Base-by-base conservation (phyloP, 2,888 invertebrate species). In the Oegoconia quadripuncta region DNA sequence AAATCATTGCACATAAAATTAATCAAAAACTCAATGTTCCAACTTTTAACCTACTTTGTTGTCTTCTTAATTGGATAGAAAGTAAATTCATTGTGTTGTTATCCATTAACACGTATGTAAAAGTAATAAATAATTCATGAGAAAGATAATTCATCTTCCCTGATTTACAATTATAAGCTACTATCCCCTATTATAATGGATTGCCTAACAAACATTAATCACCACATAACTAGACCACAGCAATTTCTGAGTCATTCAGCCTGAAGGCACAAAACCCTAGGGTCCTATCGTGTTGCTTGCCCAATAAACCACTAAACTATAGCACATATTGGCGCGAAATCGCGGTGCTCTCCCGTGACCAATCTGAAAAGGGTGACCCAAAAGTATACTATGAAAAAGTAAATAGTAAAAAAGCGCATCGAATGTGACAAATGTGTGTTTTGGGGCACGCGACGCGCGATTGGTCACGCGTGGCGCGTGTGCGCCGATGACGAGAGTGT, bases 351-450 rank as follows among this genome's bases (percentile, higher is more conserved):
- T 82, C 83, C 77, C 75, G 84, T 78, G 84, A 66, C 86, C 75
- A 76, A 82, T 81, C 49, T 55, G 41, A 58, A 55, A 71, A 74
- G 69, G 84, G 82, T 79, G 74, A 70, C 56, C 51, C 50, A 54
- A 66, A 69, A 59, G 64, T 46, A 50, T 58, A 62, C 65, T 60
- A 61, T 65, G 55, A 68, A 72, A 71, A 71, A 75, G 77, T 74
- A 80, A 83, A 84, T 71, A 80, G 55, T 64, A 69, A 79, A 77
- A 81, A 80, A 81, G 79, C 81, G 79, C 55, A 58, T 69, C 86
- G 70, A 84, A 86, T 81, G 67, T 81, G 80, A 86, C 76, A 80
- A 86, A 87, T 81, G 79, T 71, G 60, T 84, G 82, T 82, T 86
- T 80, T 75, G 74, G 76, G 76, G 73, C 83, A 83, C 84, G 81